Base-by-base conservation (phyloP, 2,797 vertebrate genomes). In the Hipposideros larvatus region DNA sequence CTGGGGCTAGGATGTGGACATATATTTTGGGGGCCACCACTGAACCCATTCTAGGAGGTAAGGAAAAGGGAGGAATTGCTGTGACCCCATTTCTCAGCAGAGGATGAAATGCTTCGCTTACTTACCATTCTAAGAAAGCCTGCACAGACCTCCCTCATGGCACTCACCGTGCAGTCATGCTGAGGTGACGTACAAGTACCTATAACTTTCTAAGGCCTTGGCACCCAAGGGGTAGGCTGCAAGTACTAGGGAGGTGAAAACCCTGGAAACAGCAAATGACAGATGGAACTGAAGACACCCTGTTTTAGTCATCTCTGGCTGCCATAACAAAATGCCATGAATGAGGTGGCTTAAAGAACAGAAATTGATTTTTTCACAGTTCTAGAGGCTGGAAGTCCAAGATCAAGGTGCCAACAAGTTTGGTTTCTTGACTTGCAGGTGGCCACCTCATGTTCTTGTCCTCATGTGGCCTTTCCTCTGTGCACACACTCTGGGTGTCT, bases 121-220 rank as follows among this genome's bases (percentile, higher is more conserved):
- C 10, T 51, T 0, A 3, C 26, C 48, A 7, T 57, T n/a, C 63
- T 11, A 2, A 31, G 68, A 88, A 10, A n/a, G 15, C 43, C 15
- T 43, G 34, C 15, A 26, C 16, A 34, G 70, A 37, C 55, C 22
- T 19, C 22, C 53, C 34, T 55, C 24, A 7, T 0, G 19, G 22
- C 21, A 4, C 37, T 2, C 0, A 0, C 78, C 37, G 2, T 3
- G 31, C 1, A 0, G 8, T 53, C 51, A 15, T 4, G 21, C 65
- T 0, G 0, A 24, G 41, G 55, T 48, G 46, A 41, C 65, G 59
- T 3, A 0, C 5, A 11, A 2, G 5, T 28, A 48, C 68, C 46
- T 8, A 31, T 2, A 34, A 46, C 3, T 11, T 26, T 34, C 28
- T 37, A 41, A 48, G 16, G 48, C 46, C 46, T 15, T 2, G 5